Evolutionary conservation across 2,888 invertebrate genomes (phyloP).

Genomic region (Cactoblastis cactorum): DNA sequence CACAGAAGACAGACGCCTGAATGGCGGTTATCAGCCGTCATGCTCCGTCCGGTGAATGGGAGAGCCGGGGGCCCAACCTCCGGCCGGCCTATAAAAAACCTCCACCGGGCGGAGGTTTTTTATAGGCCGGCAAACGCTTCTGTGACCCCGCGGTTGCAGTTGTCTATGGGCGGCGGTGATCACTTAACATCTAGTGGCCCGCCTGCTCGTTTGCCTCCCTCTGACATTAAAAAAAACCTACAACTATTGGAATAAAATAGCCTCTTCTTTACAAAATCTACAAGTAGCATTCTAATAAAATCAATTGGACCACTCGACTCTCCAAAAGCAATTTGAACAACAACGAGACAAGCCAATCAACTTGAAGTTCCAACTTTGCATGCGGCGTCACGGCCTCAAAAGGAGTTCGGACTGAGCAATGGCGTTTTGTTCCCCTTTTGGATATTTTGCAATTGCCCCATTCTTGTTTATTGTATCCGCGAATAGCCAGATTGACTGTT

Average conservation of each 20-base stretch:
- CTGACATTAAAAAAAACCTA: background rate
- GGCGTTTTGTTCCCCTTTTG: constrained; percentile 39
- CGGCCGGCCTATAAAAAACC: no score
- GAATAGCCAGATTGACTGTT: constrained; percentile 3
- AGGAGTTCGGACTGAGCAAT: constrained; percentile 29
- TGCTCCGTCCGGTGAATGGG: no score
- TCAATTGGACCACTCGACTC: background rate
- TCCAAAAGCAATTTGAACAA: constrained; percentile 7
- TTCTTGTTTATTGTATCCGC: constrained; percentile 17
- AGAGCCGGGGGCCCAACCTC: no score
- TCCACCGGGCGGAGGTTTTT: no score
- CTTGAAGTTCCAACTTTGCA: constrained; percentile 31
- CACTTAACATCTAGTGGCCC: no score
- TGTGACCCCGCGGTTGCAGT: no score
- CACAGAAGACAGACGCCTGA: no score
- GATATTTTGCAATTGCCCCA: constrained; percentile 31
- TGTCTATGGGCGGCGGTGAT: no score
- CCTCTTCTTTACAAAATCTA: background rate
- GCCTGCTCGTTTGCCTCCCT: no score
- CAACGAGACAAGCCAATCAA: constrained; percentile 19
- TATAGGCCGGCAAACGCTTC: no score
- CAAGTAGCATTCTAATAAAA: background rate
- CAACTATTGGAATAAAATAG: no score
- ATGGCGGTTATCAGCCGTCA: no score
- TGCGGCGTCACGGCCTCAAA: constrained; percentile 53